Evolutionary conservation across 2,113 vertebrate species (phyloP).

Genomic region (Oplegnathus fasciatus): DNA sequence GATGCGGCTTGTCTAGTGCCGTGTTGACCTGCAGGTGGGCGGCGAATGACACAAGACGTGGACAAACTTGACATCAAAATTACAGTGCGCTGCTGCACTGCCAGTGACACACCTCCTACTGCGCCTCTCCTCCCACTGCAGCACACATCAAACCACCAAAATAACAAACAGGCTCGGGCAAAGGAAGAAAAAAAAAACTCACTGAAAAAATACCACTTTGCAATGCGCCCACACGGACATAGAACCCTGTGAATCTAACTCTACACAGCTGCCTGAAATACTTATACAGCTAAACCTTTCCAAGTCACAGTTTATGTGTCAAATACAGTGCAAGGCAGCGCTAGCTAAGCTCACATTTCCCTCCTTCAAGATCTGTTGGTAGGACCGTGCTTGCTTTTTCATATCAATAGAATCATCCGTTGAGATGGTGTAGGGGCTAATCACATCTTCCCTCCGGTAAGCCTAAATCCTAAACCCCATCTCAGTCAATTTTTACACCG

Average conservation of each 20-base stretch:
- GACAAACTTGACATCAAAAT: constrained; percentile 49
- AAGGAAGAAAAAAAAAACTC: not conserved
- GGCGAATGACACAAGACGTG: constrained; percentile 6
- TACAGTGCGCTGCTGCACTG: constrained; percentile 9
- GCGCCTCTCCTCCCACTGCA: constrained; percentile 22
- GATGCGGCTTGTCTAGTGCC: not conserved
- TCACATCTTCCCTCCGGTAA: constrained; percentile 61
- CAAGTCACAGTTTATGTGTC: constrained; percentile 46
- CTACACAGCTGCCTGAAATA: constrained; percentile 40
- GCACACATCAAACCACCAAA: constrained; percentile 17
- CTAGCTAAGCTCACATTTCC: constrained; percentile 13
- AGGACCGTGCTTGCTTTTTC: constrained; percentile 38
- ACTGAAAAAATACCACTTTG: constrained; percentile 33
- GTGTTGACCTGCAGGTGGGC: not conserved
- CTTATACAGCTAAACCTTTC: constrained; percentile 33
- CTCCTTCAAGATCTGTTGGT: constrained; percentile 23
- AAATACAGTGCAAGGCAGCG: constrained; percentile 28
- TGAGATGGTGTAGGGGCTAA: constrained; percentile 52
- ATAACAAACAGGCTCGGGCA: not conserved
- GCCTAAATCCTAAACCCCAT: constrained; percentile 54
- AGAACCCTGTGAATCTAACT: constrained; percentile 13
- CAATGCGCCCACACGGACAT: constrained; percentile 14
- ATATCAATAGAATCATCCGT: constrained; percentile 57
- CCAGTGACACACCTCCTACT: constrained; percentile 18
- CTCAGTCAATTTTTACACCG: constrained; percentile 59